These are phyloP conservation scores for Alauda arvensis DNA, from an alignment of 2,797 vertebrate genomes.

Conservation along the genomic window DNA sequence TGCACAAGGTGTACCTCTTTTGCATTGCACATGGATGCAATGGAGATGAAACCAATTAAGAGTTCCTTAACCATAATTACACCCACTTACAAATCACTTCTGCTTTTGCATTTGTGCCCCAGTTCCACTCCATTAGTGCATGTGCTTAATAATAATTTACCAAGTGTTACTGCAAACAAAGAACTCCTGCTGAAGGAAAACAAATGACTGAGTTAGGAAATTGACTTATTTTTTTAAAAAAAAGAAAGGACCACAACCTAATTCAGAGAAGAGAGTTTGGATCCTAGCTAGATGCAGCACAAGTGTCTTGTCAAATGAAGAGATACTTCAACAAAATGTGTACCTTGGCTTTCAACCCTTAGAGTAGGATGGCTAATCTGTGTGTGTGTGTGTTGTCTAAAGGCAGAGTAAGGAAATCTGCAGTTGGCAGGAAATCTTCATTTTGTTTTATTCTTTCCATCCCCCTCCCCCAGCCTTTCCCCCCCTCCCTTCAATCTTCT, in stretches of 20 bases:
- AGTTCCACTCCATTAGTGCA: background rate
- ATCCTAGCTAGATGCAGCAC: background rate
- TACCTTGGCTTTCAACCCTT: background rate
- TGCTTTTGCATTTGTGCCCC: background rate
- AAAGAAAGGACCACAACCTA: background rate
- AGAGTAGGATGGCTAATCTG: background rate
- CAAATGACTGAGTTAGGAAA: background rate
- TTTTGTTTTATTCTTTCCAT: background rate
- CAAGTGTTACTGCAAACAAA: background rate
- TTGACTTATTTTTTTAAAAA: background rate
- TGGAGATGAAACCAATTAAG: background rate
- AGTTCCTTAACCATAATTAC: background rate
- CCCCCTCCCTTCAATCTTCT: background rate
- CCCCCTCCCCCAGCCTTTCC: too few relatives aligned
- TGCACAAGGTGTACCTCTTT: background rate
- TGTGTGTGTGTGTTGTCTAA: background rate
- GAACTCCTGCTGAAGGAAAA: background rate
- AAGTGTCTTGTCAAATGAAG: background rate
- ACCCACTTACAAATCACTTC: slow-evolving; percentile 2
- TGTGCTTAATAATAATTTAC: background rate
- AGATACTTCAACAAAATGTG: background rate
- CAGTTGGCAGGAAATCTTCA: background rate
- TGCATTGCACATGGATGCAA: background rate
- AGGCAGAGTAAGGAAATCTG: background rate
- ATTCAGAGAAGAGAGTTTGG: background rate